Percentiles rank a stretch among this genome's conserved stretches.
These are phyloP conservation scores for Oreonectes daqikongensis DNA, from an alignment of 2,797 vertebrate species.

Conservation along the genomic window DNA sequence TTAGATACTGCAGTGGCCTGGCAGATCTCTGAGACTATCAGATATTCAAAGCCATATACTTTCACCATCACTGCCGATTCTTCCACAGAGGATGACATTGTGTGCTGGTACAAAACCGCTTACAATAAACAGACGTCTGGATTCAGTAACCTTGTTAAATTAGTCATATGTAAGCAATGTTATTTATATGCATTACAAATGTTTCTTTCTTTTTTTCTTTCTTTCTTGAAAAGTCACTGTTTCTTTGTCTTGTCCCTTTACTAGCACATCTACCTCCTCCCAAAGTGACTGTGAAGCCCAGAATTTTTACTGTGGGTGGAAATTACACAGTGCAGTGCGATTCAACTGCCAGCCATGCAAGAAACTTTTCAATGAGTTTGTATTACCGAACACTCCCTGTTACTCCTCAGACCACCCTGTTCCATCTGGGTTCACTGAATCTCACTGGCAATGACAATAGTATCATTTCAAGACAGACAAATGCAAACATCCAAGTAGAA, in stretches of 20 bases:
- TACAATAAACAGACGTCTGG: constrained; percentile 16
- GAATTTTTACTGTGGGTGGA: constrained; percentile 26
- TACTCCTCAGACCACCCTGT: constrained; percentile 1
- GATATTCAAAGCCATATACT: rapidly evolving
- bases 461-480: background rate
- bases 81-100: constrained; percentile 26
- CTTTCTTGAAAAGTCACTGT: background rate
- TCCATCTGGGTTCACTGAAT: constrained; percentile 14
- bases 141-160: constrained; percentile 44
- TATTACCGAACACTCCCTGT: constrained; percentile 29
- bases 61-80: background rate
- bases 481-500: constrained; percentile 17
- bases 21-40: background rate
- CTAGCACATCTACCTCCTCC: constrained; percentile 47
- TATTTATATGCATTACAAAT: background rate
- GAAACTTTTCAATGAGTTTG: constrained; percentile 45
- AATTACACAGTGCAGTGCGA: constrained; percentile 48
- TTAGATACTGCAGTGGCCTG: background rate
- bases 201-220: background rate
- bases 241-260: background rate
- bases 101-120: constrained; percentile 58
- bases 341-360: background rate
- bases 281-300: background rate
- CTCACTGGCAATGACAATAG: background rate
- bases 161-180: constrained; percentile 54